Evolutionary conservation across 2,113 vertebrate genomes (phyloP).

Genomic region (Hippocampus zosterae): DNA sequence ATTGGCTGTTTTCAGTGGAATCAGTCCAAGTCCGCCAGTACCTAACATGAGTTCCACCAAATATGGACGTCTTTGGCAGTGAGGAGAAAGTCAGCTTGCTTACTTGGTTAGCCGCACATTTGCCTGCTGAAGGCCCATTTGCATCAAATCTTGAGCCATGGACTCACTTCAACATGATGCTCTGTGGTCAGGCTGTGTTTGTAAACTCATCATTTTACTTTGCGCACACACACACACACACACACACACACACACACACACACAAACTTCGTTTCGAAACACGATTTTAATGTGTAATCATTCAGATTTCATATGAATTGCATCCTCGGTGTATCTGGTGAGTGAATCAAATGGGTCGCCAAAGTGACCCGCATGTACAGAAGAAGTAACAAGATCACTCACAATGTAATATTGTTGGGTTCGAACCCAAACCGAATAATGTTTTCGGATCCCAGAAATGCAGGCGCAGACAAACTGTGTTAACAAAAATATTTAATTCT

Average conservation of each 20-base stretch:
- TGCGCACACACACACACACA: not conserved
- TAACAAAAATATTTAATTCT: too few relatives aligned
- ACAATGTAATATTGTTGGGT: too few relatives aligned
- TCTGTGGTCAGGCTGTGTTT: not conserved
- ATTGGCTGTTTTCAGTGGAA: constrained; percentile 23
- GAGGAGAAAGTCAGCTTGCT: not conserved
- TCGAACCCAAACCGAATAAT: too few relatives aligned
- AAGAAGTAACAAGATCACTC: too few relatives aligned
- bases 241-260: not conserved
- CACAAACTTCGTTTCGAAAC: not conserved
- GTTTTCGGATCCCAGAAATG: too few relatives aligned
- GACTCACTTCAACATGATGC: not conserved
- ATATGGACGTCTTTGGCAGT: not conserved
- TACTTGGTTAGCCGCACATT: not conserved
- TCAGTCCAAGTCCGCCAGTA: constrained; percentile 10
- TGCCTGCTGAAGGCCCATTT: constrained; percentile 3
- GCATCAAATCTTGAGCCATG: not conserved
- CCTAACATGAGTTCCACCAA: not conserved
- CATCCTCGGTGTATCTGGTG: too few relatives aligned
- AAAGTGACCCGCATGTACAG: too few relatives aligned
- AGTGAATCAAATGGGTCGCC: too few relatives aligned
- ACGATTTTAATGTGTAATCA: too few relatives aligned
- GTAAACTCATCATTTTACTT: not conserved
- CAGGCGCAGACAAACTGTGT: too few relatives aligned
- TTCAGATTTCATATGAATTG: too few relatives aligned